Conservation (phyloP, 2,888 invertebrate species). For the Hoplodrina blanda region DNA sequence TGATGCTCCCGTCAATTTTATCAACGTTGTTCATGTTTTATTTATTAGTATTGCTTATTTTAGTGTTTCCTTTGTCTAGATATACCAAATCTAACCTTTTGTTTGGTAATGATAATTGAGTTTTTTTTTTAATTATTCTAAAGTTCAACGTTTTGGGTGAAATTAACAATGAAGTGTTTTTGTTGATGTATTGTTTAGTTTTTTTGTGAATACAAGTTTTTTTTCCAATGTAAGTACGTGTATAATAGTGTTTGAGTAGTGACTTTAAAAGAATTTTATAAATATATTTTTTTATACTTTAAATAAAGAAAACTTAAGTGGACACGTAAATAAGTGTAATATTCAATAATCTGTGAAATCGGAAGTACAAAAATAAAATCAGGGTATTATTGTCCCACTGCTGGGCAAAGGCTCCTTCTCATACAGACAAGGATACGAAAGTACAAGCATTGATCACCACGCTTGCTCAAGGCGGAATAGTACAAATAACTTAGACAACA, state of each 20-base stretch:
- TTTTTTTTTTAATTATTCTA: conserved; percentile 12
- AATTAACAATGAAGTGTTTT: conserved; percentile 18
- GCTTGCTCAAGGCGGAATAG: neutral
- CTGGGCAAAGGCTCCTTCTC: no score
- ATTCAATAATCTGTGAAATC: no score
- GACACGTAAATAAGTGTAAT: no score
- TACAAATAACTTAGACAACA: neutral
- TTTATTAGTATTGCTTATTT: conserved; percentile 79
- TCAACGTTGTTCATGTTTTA: conserved; percentile 83
- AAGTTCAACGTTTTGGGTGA: conserved; percentile 25
- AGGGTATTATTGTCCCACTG: no score
- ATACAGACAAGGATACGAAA: no score
- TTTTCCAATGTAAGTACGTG: neutral
- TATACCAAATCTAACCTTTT: conserved; percentile 72
- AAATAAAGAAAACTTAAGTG: no score
- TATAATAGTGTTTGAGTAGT: neutral
- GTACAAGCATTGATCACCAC: no score
- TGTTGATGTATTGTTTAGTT: conserved; percentile 29
- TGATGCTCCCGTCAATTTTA: conserved; percentile 76
- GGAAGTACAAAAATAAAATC: no score
- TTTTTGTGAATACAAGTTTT: neutral
- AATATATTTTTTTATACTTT: no score
- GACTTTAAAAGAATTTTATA: neutral
- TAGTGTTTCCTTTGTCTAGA: conserved; percentile 84
- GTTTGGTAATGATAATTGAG: conserved; percentile 54